Evolutionary conservation across 2,113 vertebrate species (phyloP), one percentile per base, ranked within the genome.

Genomic region (Odontophorus gujanensis): DNA sequence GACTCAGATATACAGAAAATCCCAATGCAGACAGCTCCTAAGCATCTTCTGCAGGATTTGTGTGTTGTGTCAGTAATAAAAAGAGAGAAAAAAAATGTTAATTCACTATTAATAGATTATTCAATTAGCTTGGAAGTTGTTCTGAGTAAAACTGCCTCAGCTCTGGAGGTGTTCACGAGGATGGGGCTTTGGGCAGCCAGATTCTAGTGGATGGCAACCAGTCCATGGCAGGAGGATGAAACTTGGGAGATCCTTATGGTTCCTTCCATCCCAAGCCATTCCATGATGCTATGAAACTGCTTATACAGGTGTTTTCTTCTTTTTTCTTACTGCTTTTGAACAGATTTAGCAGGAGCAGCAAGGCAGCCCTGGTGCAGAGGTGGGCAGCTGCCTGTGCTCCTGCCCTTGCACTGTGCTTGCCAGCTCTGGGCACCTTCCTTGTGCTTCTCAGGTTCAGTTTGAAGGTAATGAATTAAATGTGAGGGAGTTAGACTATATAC

Each of bases 381-480:
- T 0, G 4, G 32, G 24, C 5, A 8, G 11, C 1, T 4, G 16
- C 26, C 9, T 48, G 20, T 19, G 0, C 9, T 57, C 30, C 36
- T 30, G 26, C 38, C 15, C 9, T 0, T 16, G 11, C 22, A 34
- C 72, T 71, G 50, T 1, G 3, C 34, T 17, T 40, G 3, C 5
- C 0, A 0, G 16, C 10, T 1, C 3, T 0, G 34, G 40, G 67
- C 43, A 76, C 38, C 40, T 40, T 76, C 7, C n/a, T 69, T 17
- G 9, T 2, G 0, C 9, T 57, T 36, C 59, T 19, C 0, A 0
- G 17, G 4, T 1, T 26, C 72, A 53, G 36, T 34, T 40, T 66
- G 30, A 85, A 80, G 55, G 36, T 4, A 5, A 2, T 34, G n/a
- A 90, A 58, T 51, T 80, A 18, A 57, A 75, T 4, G 28, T 4